Conservation (phyloP, 2,113 vertebrate genomes). For the Alethe castanea region DNA sequence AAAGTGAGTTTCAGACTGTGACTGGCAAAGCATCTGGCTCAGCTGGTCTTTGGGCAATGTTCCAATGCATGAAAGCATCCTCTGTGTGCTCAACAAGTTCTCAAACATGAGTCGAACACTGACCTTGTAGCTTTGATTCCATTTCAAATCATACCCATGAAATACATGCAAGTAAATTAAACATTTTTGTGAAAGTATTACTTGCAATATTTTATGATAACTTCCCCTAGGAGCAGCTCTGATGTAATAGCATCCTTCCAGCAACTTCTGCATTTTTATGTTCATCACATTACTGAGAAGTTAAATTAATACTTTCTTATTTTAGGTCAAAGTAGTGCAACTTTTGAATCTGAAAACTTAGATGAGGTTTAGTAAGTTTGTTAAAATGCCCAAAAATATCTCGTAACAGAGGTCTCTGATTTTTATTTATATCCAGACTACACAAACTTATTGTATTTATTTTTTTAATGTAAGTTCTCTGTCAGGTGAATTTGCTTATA, state of each 20-base stretch:
- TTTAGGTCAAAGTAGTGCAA: background rate
- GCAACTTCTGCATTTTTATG: background rate
- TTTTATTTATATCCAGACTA: background rate
- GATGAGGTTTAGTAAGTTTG: background rate
- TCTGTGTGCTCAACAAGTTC: background rate
- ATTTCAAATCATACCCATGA: background rate
- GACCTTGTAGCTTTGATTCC: background rate
- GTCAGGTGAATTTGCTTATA: background rate
- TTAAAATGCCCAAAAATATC: background rate
- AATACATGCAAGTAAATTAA: background rate
- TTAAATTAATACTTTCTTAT: background rate
- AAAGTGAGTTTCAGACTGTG: background rate
- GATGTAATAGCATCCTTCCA: background rate
- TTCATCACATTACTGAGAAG: background rate
- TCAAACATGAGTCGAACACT: background rate
- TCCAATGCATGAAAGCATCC: background rate
- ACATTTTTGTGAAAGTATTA: background rate
- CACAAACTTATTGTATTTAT: background rate
- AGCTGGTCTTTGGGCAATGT: background rate
- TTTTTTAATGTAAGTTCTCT: background rate
- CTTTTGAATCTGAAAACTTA: background rate
- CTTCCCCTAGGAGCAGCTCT: background rate
- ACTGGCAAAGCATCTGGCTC: background rate
- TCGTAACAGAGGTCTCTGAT: background rate
- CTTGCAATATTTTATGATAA: background rate